phyloP scores from a whole-genome alignment of 2,113 vertebrate species.

The Eleginops maclovinus region DNA sequence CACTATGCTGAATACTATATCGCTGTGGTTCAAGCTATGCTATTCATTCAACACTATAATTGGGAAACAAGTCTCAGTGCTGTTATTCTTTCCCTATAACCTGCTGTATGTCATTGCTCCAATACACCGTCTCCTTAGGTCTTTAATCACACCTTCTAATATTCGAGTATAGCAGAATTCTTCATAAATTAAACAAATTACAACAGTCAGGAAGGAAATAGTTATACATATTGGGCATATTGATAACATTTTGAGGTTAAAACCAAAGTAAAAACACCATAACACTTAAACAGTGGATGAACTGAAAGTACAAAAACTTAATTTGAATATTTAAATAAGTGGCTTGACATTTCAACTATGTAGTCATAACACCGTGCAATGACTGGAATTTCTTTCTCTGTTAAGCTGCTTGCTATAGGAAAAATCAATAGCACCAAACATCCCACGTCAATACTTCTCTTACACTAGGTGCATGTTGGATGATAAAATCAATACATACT shows the following conservation, averaged over 20 bases:
- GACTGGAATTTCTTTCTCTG: conserved; percentile 17
- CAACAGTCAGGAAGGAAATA: conserved; percentile 15
- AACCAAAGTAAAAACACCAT: conserved; percentile 14
- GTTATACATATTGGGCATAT: conserved; percentile 17
- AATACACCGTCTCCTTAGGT: neutral
- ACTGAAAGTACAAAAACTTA: conserved; percentile 15
- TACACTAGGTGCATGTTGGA: conserved; percentile 12
- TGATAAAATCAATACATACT: conserved; percentile 36
- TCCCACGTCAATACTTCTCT: conserved; percentile 36
- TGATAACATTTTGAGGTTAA: conserved; percentile 2
- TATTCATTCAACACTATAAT: conserved; percentile 38
- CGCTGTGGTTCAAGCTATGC: conserved; percentile 58
- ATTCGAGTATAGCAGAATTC: conserved; percentile 63
- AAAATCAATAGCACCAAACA: conserved; percentile 52
- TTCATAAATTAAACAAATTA: conserved; percentile 29
- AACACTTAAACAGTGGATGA: conserved; percentile 1
- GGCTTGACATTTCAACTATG: conserved; percentile 6
- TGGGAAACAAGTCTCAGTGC: neutral
- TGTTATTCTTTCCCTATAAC: conserved; percentile 14
- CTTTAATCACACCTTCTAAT: conserved; percentile 26
- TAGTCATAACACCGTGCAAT: conserved; percentile 19
- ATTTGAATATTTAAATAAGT: conserved; percentile 37
- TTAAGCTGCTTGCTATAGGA: conserved; percentile 39
- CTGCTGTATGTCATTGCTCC: conserved; percentile 13
- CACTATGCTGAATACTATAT: conserved; percentile 35